These are phyloP conservation scores for Anolis apletophallus DNA, from an alignment of 2,797 vertebrate genomes.

Conservation along the genomic window DNA sequence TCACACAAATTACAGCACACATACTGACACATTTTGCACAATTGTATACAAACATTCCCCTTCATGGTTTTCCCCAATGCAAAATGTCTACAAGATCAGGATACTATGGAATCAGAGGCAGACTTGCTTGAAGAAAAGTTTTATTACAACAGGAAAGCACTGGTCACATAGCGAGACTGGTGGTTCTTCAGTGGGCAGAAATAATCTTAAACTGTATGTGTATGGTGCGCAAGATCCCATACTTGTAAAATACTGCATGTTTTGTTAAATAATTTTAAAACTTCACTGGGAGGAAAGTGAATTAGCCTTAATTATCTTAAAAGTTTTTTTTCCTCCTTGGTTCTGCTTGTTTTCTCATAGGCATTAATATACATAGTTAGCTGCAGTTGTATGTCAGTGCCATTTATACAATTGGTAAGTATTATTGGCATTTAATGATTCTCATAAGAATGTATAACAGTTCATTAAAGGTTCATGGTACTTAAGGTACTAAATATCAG, in stretches of 20 bases:
- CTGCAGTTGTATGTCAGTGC: slow-evolving; percentile 74
- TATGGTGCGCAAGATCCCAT: slow-evolving; percentile 71
- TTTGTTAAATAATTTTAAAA: slow-evolving; percentile 72
- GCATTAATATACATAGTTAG: slow-evolving; percentile 68
- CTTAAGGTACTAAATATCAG: slow-evolving; percentile 54
- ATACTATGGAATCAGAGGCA: slow-evolving; percentile 68
- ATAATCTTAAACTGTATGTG: slow-evolving; percentile 60
- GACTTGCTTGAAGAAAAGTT: slow-evolving; percentile 70
- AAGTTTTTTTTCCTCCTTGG: slow-evolving; percentile 61
- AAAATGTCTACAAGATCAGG: slow-evolving; percentile 62
- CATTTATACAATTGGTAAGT: slow-evolving; percentile 82
- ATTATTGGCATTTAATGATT: slow-evolving; percentile 62
- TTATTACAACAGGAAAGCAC: slow-evolving; percentile 63
- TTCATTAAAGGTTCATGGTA: slow-evolving; percentile 60
- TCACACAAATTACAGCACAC: slow-evolving; percentile 74
- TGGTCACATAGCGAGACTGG: slow-evolving; percentile 53
- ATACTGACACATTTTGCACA: slow-evolving; percentile 67
- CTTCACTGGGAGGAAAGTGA: slow-evolving; percentile 67
- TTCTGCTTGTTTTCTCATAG: slow-evolving; percentile 70
- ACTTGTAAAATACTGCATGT: slow-evolving; percentile 72
- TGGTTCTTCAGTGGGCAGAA: slow-evolving; percentile 69
- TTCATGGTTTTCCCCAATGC: slow-evolving; percentile 60
- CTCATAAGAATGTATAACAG: slow-evolving; percentile 52
- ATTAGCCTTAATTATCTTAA: slow-evolving; percentile 41
- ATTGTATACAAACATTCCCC: slow-evolving; percentile 70